Evolutionary conservation across 2,113 vertebrate species (phyloP).

Genomic region (Coturnix japonica): DNA sequence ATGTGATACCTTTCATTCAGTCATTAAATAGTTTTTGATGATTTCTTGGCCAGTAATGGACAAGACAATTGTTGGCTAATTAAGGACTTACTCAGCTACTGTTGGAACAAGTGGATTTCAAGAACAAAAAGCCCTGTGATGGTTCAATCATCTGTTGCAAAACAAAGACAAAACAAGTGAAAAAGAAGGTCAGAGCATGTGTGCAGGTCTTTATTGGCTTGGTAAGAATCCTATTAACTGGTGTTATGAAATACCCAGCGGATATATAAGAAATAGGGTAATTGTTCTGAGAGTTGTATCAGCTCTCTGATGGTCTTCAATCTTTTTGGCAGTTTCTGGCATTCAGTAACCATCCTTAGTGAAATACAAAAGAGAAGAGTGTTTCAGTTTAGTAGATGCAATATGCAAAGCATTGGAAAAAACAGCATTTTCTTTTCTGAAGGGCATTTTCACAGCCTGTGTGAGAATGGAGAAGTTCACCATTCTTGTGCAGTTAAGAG

Average conservation of each 20-base stretch:
- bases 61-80: neutral
- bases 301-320: slow-evolving; percentile 44
- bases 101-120: neutral
- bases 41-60: neutral
- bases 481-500: neutral
- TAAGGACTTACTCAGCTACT: neutral
- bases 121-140: neutral
- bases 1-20: neutral
- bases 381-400: neutral
- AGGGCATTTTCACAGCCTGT: neutral
- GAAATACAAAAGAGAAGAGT: neutral
- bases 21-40: neutral
- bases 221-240: neutral
- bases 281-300: slow-evolving; percentile 66
- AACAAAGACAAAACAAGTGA: neutral
- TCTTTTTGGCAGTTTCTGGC: slow-evolving; percentile 40
- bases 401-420: neutral
- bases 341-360: slow-evolving; percentile 10
- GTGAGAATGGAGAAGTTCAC: neutral
- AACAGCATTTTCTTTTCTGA: neutral
- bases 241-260: slow-evolving; percentile 38
- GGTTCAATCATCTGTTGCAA: neutral
- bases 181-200: neutral
- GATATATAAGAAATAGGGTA: slow-evolving; percentile 51
- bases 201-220: neutral